These are phyloP conservation scores for Danionella cerebrum DNA, from an alignment of 2,113 vertebrate species.

Conservation along the genomic window DNA sequence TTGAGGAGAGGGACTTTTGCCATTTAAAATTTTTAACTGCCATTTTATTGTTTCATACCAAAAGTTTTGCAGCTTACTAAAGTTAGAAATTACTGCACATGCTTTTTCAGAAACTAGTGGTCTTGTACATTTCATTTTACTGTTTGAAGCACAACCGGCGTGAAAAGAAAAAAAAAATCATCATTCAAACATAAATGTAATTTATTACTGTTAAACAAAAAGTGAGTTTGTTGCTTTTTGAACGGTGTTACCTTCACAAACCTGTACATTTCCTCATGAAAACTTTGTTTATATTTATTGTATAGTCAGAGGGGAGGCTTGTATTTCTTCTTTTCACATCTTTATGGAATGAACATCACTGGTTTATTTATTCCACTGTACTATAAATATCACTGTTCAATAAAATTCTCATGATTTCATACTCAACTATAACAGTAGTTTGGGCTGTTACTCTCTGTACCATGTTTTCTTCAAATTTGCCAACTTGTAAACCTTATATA, in stretches of 20 bases:
- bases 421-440: slow-evolving; percentile 57
- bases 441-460: no score
- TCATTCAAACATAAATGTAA: slow-evolving; percentile 59
- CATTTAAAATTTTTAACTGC: slow-evolving; percentile 39
- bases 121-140: slow-evolving; percentile 58
- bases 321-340: slow-evolving; percentile 60
- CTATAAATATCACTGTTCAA: slow-evolving; percentile 82
- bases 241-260: slow-evolving; percentile 56
- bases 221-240: slow-evolving; percentile 37
- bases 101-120: slow-evolving; percentile 27
- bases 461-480: no score
- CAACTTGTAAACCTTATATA: no score
- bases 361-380: slow-evolving; percentile 98
- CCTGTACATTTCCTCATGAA: slow-evolving; percentile 64
- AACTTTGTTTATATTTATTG: slow-evolving; percentile 82
- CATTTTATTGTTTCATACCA: slow-evolving; percentile 39
- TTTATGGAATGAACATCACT: slow-evolving; percentile 69
- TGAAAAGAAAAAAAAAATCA: slow-evolving; percentile 32
- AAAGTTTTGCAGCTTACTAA: slow-evolving; percentile 42
- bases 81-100: slow-evolving; percentile 25
- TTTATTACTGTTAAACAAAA: slow-evolving; percentile 87
- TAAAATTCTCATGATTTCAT: slow-evolving; percentile 90
- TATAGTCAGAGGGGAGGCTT: slow-evolving; percentile 53
- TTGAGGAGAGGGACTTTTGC: slow-evolving; percentile 31
- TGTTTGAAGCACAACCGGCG: slow-evolving; percentile 40